Base-by-base conservation (phyloP, 92 coral and sea anemone species). In the Anthopleura xanthogrammica region DNA sequence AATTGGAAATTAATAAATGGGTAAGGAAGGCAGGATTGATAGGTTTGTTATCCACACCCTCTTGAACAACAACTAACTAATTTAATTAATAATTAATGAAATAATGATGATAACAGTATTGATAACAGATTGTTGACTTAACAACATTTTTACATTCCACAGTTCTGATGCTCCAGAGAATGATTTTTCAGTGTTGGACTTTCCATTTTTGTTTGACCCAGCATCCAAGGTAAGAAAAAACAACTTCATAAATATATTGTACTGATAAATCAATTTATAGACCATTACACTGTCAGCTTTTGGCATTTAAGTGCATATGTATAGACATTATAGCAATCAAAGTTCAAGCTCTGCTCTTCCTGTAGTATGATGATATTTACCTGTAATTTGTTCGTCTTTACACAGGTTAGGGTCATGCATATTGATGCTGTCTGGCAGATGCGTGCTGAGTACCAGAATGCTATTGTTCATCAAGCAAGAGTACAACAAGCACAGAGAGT, bases 371-470 rank as follows among this genome's bases (percentile, higher is more conserved):
- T 46, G 9, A 29, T 29, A 29, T 29, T 29, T 29, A 29, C 36
- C 36, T 46, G 5, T 46, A 46, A 46, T 46, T 46, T 9, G 5
- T 46, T 46, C 9, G 7, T 46, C 7, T 46, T 0, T 46, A 3
- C 24, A 60, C 89, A 95, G 98, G 99, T 97, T 58, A 94, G 99
- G 39, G 90, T 97, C 1, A 90, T 97, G 95, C 97, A 92, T 40
- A 94, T 97, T 72, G 98, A 97, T 85, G 98, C 99, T 20, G 96
- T 94, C 24, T 94, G 97, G 79, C 99, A 97, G 88, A 97, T 97
- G 99, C 91, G 99, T 19, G 91, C 88, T 12, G 98, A 94, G 85
- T 97, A 97, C 80, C 93, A 95, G 76, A 95, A 97, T 87, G 99
- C 99, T 19, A 94, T 97, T 13, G 94, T 97, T 29, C 98, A 97